These are phyloP conservation scores for Ganaspis brasiliensis DNA, from an alignment of 2,888 invertebrate species.

Conservation along the genomic window DNA sequence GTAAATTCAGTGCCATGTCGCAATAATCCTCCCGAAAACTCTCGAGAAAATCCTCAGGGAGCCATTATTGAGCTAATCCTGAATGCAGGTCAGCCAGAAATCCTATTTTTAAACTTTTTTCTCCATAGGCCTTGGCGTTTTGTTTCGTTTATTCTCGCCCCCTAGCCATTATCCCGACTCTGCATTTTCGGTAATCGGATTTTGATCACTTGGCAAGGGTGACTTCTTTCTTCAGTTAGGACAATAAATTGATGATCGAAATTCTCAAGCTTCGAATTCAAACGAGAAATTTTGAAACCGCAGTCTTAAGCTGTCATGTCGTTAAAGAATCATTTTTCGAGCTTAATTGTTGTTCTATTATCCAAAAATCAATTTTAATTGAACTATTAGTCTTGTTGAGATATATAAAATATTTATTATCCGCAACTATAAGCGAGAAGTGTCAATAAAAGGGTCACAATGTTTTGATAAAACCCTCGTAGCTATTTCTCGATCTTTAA, in stretches of 20 bases:
- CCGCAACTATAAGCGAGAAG: background rate
- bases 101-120: constrained; percentile 56
- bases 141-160: constrained; percentile 13
- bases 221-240: background rate
- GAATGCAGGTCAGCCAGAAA: constrained; percentile 62
- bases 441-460: constrained; percentile 14
- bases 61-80: constrained; percentile 51
- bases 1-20: background rate
- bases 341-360: constrained; percentile 11
- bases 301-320: no score
- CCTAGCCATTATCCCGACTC: constrained; percentile 6
- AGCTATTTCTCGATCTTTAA: constrained; percentile 45
- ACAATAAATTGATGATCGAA: constrained; percentile 15
- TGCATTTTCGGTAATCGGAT: constrained; percentile 26
- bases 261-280: background rate
- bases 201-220: constrained; percentile 38
- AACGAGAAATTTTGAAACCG: no score
- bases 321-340: no score
- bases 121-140: background rate
- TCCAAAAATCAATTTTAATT: background rate
- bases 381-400: no score
- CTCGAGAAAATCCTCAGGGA: background rate
- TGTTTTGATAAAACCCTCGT: constrained; percentile 40
- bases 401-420: no score
- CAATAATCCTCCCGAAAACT: background rate